phyloP scores from a whole-genome alignment of 2,797 vertebrate genomes.

The Protosalanx chinensis region DNA sequence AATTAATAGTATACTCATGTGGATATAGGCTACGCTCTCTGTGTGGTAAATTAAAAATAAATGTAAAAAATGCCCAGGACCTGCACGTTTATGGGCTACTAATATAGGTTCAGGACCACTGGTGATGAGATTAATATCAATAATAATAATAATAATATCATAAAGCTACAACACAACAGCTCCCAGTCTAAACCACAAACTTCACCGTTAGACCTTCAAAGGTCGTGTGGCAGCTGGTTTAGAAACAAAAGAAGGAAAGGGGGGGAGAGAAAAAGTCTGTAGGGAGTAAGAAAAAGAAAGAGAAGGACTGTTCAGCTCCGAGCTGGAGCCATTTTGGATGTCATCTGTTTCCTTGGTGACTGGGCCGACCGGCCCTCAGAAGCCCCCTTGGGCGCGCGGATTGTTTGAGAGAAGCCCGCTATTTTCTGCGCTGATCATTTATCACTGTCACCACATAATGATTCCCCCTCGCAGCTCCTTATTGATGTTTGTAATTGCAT shows the following conservation, averaged over 20 bases:
- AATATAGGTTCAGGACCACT: conserved; percentile 8
- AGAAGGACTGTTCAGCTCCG: conserved; percentile 77
- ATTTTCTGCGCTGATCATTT: conserved; percentile 97
- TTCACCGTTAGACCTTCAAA: conserved; percentile 37
- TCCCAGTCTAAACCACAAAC: conserved; percentile 22
- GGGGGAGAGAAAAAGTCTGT: conserved; percentile 44
- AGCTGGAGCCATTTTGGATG: conserved; percentile 92
- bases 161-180: neutral
- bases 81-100: conserved; percentile 15
- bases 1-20: too few species aligned
- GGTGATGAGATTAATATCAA: conserved; percentile 43
- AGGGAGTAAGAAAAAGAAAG: conserved; percentile 63
- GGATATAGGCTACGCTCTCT: too few species aligned
- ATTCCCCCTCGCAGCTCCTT: conserved; percentile 98
- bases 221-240: conserved; percentile 67
- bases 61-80: conserved; percentile 5
- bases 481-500: conserved; percentile 99
- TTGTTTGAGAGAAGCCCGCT: conserved; percentile 87
- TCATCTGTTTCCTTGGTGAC: conserved; percentile 97
- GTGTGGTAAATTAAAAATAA: too few species aligned
- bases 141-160: conserved; percentile 19
- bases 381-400: conserved; percentile 88
- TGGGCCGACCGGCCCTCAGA: conserved; percentile 82
- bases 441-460: conserved; percentile 99
- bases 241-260: conserved; percentile 60